Base-by-base conservation (phyloP, 2,797 vertebrate genomes). In the Crenichthys baileyi region DNA sequence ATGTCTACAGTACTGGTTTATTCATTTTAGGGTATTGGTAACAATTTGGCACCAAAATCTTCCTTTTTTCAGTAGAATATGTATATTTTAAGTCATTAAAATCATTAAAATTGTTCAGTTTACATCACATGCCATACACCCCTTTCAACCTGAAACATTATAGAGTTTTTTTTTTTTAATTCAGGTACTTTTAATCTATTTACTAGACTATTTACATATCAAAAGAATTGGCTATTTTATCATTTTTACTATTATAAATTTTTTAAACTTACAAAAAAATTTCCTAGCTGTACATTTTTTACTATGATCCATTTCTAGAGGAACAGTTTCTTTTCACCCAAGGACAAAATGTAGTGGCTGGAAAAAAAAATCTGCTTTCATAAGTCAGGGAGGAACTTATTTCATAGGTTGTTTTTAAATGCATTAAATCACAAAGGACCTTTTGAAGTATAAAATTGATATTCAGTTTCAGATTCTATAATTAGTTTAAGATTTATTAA, bases 361-460 rank as follows among this genome's bases (percentile, higher is more conserved):
- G 2, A n/a, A 46, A n/a, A 70, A 70, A 46, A 13, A 6, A 48
- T 15, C 22, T 4, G 24, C 13, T 58, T 58, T 26, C 13, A 48
- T 48, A n/a, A 26, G n/a, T 70, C 12, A n/a, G 22, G 46, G 18
- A 67, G 1, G 2, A 15, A 61, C 11, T 51, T 0, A 1, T 29
- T 20, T 29, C 2, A 55, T 39, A 72, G 2, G 36, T 36, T 39
- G 29, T 72, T 24, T 71, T 36, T 55, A 36, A 72, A 36, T 72
- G 50, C 18, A 53, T 51, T 26, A n/a, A 44, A 72, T 31, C 26
- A 39, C 3, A 63, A 53, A 53, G 22, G 20, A 7, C 22, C n/a
- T 73, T 9, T 15, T 41, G 36, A 44, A 41, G 51, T 53, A 56
- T 73, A n/a, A 72, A 56, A 73, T 41, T 39, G 12, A 73, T 73